These are phyloP conservation scores for Drosophila prostipennis DNA, from an alignment of 2,888 invertebrate species.

Conservation along the genomic window DNA sequence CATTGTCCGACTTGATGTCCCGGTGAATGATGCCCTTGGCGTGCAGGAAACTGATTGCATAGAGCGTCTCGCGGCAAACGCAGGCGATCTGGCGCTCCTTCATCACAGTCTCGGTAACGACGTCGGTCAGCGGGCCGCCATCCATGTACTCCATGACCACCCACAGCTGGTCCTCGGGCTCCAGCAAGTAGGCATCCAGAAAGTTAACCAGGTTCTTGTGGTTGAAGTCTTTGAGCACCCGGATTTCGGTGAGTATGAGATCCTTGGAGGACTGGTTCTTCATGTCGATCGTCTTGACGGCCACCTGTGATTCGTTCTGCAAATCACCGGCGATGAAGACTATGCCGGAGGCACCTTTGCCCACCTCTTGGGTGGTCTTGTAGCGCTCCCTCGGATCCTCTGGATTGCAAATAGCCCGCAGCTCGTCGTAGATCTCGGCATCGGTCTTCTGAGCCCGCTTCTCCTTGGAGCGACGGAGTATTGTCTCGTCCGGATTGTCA, in stretches of 20 bases:
- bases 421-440: constrained; percentile 88
- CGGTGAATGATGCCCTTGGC: constrained; percentile 95
- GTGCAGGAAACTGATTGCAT: constrained; percentile 95
- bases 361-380: constrained; percentile 92
- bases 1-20: constrained; percentile 99
- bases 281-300: constrained; percentile 98
- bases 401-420: constrained; percentile 91
- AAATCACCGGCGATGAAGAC: constrained; percentile 95
- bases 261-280: constrained; percentile 98
- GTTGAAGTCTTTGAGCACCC: constrained; percentile 94
- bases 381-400: constrained; percentile 93
- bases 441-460: constrained; percentile 83
- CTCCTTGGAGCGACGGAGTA: constrained; percentile 83
- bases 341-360: constrained; percentile 96
- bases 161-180: constrained; percentile 96
- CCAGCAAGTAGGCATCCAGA: constrained; percentile 95
- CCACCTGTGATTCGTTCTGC: constrained; percentile 90
- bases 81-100: constrained; percentile 98
- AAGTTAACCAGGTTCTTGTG: constrained; percentile 98
- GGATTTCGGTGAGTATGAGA: constrained; percentile 97
- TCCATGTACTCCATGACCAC: constrained; percentile 98
- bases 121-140: constrained; percentile 98
- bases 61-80: constrained; percentile 94
- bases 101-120: constrained; percentile 98
- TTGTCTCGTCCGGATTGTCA: constrained; percentile 83